These are phyloP conservation scores for Holothuria glaberrima DNA, from an alignment of 35 echinoderm and acorn worm species.

Conservation along the genomic window DNA sequence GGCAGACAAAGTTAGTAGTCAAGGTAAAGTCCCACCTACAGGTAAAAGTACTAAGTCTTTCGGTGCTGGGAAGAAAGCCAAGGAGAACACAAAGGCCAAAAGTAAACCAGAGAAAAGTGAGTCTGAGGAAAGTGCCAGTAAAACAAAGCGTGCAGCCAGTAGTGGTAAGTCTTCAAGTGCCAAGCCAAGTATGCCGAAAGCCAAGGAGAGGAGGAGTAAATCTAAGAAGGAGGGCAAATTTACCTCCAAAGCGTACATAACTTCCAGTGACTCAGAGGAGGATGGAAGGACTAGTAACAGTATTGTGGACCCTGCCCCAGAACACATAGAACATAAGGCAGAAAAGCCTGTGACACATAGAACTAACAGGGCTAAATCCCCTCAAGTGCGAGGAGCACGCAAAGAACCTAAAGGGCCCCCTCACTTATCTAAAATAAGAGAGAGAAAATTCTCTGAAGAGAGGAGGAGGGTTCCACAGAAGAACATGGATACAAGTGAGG, in stretches of 20 bases:
- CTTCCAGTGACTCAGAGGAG: slow-evolving; percentile 50
- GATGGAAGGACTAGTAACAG: slow-evolving; percentile 7
- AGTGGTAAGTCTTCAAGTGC: slow-evolving; percentile 42
- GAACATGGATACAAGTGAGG: slow-evolving; percentile 40
- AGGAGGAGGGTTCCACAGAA: slow-evolving; percentile 43
- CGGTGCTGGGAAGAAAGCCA: slow-evolving; percentile 27
- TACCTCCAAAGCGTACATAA: slow-evolving; percentile 41
- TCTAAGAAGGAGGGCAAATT: slow-evolving; percentile 51
- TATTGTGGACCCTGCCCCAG: background rate
- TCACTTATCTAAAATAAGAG: slow-evolving; percentile 12
- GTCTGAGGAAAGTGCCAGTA: background rate
- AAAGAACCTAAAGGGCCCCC: slow-evolving; percentile 41
- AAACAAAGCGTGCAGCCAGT: slow-evolving; percentile 9
- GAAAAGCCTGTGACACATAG: slow-evolving; percentile 36
- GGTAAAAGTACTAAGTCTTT: slow-evolving; percentile 51
- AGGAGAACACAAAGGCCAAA: slow-evolving; percentile 6
- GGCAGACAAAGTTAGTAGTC: slow-evolving; percentile 42
- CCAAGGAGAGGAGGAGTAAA: background rate
- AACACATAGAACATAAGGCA: slow-evolving; percentile 32
- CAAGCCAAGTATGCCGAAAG: slow-evolving; percentile 9
- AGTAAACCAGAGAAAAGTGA: background rate
- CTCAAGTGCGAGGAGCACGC: background rate
- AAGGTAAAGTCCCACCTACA: slow-evolving; percentile 45
- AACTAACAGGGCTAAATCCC: slow-evolving; percentile 40
- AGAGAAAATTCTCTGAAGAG: background rate